Evolutionary conservation across 2,797 vertebrate species (phyloP).

Genomic region (Chaetodon trifasciatus): DNA sequence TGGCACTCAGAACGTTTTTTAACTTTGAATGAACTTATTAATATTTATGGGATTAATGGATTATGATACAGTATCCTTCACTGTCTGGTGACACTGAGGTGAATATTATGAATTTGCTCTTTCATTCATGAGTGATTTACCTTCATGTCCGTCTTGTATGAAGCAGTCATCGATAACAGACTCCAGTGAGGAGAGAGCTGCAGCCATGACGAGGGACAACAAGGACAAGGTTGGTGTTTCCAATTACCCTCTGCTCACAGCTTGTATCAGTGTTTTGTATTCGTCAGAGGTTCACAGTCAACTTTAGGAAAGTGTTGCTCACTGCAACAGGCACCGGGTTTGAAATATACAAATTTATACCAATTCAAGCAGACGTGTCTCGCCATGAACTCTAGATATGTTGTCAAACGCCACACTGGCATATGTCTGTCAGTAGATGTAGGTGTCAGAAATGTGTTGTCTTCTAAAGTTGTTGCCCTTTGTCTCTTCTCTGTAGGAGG

Average conservation of each 20-base stretch:
- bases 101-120: constrained; percentile 38
- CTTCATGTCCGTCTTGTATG: constrained; percentile 51
- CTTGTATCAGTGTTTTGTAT: constrained; percentile 8
- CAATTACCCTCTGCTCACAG: constrained; percentile 15
- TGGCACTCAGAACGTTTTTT: constrained; percentile 27
- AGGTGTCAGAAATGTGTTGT: constrained; percentile 58
- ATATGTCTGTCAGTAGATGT: constrained; percentile 29
- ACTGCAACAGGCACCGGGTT: neutral
- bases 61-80: constrained; percentile 33
- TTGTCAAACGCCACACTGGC: neutral
- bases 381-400: neutral
- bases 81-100: constrained; percentile 46
- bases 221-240: constrained; percentile 82
- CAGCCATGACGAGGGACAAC: constrained; percentile 53
- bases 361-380: neutral
- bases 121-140: constrained; percentile 53
- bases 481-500: constrained; percentile 94
- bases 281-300: constrained; percentile 14
- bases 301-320: neutral
- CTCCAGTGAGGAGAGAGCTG: constrained; percentile 72
- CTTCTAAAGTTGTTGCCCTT: constrained; percentile 81
- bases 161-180: constrained; percentile 77
- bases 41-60: constrained; percentile 42
- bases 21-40: constrained; percentile 44
- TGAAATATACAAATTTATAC: neutral